These are phyloP conservation scores for Empis livida DNA, from an alignment of 2,888 invertebrate genomes.

Conservation along the genomic window DNA sequence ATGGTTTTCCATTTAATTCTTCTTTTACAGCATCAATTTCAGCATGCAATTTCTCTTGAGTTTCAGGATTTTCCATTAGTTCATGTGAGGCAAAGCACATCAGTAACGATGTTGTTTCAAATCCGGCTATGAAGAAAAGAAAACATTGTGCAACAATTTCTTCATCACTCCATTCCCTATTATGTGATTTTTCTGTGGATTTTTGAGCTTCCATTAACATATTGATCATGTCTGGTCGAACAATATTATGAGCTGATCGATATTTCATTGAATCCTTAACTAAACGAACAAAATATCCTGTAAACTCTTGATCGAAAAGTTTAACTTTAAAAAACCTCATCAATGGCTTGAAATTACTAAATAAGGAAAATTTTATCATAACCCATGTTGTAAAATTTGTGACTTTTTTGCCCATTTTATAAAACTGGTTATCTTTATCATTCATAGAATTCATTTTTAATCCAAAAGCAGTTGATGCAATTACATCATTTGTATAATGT, in stretches of 20 bases:
- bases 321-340: conserved; percentile 17
- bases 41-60: conserved; percentile 40
- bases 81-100: conserved; percentile 44
- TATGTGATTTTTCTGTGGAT: conserved; percentile 2
- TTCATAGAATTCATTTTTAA: conserved; percentile 39
- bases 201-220: conserved; percentile 39
- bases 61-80: conserved; percentile 43
- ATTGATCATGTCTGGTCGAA: conserved; percentile 43
- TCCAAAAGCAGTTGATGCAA: conserved; percentile 28
- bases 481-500: conserved; percentile 26
- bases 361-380: conserved; percentile 21
- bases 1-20: conserved; percentile 34
- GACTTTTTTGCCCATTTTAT: conserved; percentile 37
- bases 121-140: conserved; percentile 44
- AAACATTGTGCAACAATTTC: conserved; percentile 46
- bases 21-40: conserved; percentile 41
- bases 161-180: conserved; percentile 34
- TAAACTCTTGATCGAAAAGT: conserved; percentile 27
- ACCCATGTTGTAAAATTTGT: conserved; percentile 29
- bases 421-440: conserved; percentile 42
- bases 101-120: conserved; percentile 36
- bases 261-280: conserved; percentile 36
- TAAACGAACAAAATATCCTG: conserved; percentile 33
- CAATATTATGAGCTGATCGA: conserved; percentile 35
- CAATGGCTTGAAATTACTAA: conserved; percentile 12